phyloP scores from a whole-genome alignment of 2,888 invertebrate genomes.

The Oscheius sp. region DNA sequence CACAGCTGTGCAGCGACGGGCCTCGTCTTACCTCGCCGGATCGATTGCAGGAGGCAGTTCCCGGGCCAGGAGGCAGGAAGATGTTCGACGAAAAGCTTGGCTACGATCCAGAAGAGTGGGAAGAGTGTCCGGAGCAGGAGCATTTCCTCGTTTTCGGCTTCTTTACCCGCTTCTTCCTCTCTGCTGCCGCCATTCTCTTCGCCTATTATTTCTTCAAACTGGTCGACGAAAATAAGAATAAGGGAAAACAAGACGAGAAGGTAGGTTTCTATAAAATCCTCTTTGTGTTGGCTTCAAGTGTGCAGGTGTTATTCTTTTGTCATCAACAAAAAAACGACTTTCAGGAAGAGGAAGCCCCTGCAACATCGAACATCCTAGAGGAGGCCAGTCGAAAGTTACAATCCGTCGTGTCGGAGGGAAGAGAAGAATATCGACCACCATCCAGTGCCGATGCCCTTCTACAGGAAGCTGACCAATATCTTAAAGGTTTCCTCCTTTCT shows the following conservation, averaged over 20 bases:
- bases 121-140: slow-evolving; percentile 65
- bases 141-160: slow-evolving; percentile 62
- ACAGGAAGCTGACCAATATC: slow-evolving; percentile 48
- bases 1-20: slow-evolving; percentile 20
- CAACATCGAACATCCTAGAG: slow-evolving; percentile 16
- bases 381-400: slow-evolving; percentile 16
- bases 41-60: slow-evolving; percentile 25
- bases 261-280: neutral
- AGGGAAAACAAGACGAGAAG: slow-evolving; percentile 36
- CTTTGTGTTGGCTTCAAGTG: too few relatives aligned
- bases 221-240: slow-evolving; percentile 59
- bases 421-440: slow-evolving; percentile 32
- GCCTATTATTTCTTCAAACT: slow-evolving; percentile 65
- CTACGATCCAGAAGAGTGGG: slow-evolving; percentile 67
- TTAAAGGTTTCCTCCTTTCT: slow-evolving; percentile 6
- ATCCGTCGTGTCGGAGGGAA: neutral
- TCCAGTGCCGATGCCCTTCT: slow-evolving; percentile 43
- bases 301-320: too few relatives aligned
- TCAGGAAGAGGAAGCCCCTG: neutral
- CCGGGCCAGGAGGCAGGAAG: slow-evolving; percentile 35
- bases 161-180: slow-evolving; percentile 56
- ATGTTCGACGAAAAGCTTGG: slow-evolving; percentile 59
- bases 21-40: slow-evolving; percentile 21
- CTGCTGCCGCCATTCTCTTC: slow-evolving; percentile 57
- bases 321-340: neutral